phyloP scores from a whole-genome alignment of 2,797 vertebrate genomes.

The Hafferia zeledoni region DNA sequence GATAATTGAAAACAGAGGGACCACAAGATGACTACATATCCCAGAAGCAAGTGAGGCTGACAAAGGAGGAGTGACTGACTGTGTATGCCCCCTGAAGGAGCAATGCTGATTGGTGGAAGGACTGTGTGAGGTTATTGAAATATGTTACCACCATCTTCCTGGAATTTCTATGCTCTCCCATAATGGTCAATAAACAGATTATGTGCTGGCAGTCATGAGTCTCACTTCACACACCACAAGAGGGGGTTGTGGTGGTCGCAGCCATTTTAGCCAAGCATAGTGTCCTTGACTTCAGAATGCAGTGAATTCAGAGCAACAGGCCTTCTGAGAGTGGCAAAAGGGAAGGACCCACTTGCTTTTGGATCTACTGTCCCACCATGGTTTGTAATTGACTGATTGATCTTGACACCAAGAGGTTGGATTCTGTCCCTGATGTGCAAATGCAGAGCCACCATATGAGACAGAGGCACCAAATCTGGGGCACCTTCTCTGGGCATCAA shows the following conservation, averaged over 20 bases:
- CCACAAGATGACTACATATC: too few species aligned
- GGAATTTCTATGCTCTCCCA: too few species aligned
- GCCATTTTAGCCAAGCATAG: background rate
- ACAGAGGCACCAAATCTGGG: background rate
- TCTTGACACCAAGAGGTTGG: background rate
- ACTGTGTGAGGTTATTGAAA: too few species aligned
- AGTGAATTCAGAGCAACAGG: background rate
- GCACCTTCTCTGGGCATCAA: background rate
- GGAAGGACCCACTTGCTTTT: background rate
- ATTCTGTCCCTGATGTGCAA: fast-evolving
- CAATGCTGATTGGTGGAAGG: too few species aligned
- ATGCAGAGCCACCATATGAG: fast-evolving
- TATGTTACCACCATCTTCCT: too few species aligned
- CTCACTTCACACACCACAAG: too few species aligned
- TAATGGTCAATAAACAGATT: too few species aligned
- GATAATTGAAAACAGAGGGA: too few species aligned
- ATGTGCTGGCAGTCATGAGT: too few species aligned
- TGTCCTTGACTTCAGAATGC: background rate
- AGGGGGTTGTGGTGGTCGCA: fast-evolving
- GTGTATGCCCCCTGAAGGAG: too few species aligned
- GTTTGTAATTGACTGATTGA: background rate
- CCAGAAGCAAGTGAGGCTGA: too few species aligned
- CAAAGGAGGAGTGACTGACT: too few species aligned
- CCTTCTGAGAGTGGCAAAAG: background rate
- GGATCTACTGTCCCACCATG: background rate